Percentiles rank a stretch among this genome's conserved stretches.
phyloP scores from a whole-genome alignment of 2,797 vertebrate genomes.

The Sarcoramphus papa region DNA sequence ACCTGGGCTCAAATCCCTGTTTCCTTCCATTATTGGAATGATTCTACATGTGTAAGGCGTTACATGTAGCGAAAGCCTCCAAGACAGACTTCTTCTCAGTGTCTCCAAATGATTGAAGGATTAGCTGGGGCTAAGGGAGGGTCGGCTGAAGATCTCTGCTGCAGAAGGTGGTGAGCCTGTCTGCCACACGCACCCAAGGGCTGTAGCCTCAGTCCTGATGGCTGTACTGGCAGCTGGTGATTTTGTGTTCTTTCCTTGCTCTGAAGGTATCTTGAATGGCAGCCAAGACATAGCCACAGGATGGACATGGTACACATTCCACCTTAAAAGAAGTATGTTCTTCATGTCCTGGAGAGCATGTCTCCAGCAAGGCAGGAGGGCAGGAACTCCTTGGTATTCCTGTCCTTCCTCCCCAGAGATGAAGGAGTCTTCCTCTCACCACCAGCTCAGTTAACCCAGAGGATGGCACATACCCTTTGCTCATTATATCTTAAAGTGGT shows the following conservation, averaged over 20 bases:
- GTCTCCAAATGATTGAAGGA: background rate
- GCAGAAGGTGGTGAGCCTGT: background rate
- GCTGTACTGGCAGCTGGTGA: too few species aligned
- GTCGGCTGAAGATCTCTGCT: too few species aligned
- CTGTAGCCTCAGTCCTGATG: too few species aligned
- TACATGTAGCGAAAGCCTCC: background rate
- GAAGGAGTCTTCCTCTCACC: background rate
- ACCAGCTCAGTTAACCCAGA: background rate
- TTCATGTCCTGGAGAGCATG: background rate
- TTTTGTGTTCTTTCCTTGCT: background rate
- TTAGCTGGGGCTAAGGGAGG: background rate
- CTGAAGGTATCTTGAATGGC: background rate
- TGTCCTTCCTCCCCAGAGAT: background rate
- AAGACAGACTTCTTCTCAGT: background rate
- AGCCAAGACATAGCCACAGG: background rate
- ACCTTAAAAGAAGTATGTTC: background rate
- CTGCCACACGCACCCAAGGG: accelerated
- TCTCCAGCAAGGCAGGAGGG: background rate
- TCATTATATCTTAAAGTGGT: background rate
- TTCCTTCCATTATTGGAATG: background rate
- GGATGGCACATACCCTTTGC: accelerated
- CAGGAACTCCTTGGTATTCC: background rate
- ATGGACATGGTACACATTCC: background rate
- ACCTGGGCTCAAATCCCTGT: background rate
- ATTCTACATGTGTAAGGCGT: background rate